Evolutionary conservation across 2,797 vertebrate species (phyloP).

Genomic region (Phoxinus dragarum): DNA sequence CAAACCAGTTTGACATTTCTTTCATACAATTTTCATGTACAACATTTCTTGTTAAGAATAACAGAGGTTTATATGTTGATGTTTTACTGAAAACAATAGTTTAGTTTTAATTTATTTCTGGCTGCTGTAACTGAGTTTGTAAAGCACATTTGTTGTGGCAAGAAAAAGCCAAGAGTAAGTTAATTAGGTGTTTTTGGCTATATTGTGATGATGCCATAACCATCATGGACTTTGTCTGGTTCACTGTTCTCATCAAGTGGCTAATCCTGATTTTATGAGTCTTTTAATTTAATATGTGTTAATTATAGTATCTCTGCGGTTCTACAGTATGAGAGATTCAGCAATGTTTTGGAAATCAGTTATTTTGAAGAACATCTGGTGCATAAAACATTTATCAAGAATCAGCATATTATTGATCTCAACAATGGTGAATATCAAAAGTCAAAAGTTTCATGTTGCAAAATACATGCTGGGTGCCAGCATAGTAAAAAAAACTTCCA

Average conservation of each 20-base stretch:
- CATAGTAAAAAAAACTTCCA: not conserved
- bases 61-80: not conserved
- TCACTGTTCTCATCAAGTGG: too few species aligned
- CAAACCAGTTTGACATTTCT: not conserved
- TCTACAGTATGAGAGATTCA: too few species aligned
- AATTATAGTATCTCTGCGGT: not conserved
- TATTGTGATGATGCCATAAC: not conserved
- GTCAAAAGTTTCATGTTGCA: not conserved
- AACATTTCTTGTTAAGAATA: not conserved
- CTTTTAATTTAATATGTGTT: not conserved
- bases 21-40: not conserved
- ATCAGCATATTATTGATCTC: too few species aligned
- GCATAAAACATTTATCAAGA: too few species aligned
- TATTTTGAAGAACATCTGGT: too few species aligned
- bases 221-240: too few species aligned
- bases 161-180: not conserved
- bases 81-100: not conserved
- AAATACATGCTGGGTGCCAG: not conserved
- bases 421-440: not conserved
- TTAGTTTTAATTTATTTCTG: not conserved
- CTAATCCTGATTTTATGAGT: not conserved
- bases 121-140: not conserved
- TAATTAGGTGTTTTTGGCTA: not conserved
- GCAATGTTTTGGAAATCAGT: too few species aligned
- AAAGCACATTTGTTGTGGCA: not conserved